phyloP scores from a whole-genome alignment of 2,113 vertebrate genomes.

The Sebastes fasciatus region DNA sequence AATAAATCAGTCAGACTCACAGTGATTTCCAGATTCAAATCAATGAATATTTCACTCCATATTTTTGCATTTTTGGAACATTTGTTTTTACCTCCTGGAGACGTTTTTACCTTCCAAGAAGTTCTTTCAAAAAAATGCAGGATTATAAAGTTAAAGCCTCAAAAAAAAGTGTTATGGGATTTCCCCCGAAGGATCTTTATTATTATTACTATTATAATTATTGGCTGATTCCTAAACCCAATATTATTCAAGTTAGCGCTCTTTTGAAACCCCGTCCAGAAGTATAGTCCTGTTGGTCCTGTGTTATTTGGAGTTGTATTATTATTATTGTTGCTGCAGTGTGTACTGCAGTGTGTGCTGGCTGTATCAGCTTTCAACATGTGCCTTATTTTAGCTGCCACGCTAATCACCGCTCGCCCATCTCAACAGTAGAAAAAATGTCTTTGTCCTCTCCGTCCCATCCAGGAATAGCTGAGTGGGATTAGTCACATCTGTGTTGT shows the following conservation, averaged over 20 bases:
- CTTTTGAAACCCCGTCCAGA: neutral
- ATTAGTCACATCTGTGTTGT: conserved; percentile 30
- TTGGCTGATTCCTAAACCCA: neutral
- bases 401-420: conserved; percentile 43
- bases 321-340: neutral
- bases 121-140: neutral
- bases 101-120: neutral
- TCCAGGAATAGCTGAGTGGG: conserved; percentile 58
- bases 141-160: neutral
- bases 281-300: neutral
- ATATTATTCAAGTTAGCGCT: neutral
- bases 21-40: neutral
- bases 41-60: neutral
- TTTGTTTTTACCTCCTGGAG: neutral
- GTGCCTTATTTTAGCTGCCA: conserved; percentile 71
- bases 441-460: conserved; percentile 56
- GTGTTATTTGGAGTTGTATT: conserved; percentile 19
- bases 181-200: neutral
- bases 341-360: conserved; percentile 43
- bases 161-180: no score
- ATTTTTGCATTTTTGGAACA: neutral
- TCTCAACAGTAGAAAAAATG: neutral
- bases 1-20: no score
- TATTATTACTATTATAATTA: neutral
- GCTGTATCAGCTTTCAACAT: conserved; percentile 67